Conservation (phyloP, 2,113 vertebrate genomes). For the Ovis canadensis region DNA sequence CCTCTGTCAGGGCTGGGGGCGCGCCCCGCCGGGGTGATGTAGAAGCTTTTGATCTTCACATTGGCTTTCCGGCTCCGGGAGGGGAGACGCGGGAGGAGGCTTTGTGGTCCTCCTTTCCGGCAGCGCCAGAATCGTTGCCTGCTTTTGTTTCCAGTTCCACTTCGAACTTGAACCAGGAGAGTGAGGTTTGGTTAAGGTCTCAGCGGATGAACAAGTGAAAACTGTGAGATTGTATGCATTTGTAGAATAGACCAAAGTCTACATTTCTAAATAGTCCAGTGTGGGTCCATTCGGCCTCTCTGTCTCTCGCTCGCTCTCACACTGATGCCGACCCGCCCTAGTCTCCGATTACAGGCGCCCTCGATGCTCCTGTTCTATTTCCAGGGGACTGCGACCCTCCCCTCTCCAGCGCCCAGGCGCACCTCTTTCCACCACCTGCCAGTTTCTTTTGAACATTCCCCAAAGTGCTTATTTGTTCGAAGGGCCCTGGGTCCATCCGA, state of each 20-base stretch:
- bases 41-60: slow-evolving; percentile 48
- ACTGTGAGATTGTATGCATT: not conserved
- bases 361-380: not conserved
- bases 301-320: not conserved
- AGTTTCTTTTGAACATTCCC: not conserved
- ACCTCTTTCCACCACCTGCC: not conserved
- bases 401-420: not conserved
- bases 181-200: not conserved
- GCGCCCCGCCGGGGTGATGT: not conserved
- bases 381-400: not conserved
- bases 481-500: not conserved
- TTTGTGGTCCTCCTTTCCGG: slow-evolving; percentile 11
- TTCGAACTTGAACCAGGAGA: slow-evolving; percentile 51
- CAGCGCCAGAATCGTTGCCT: not conserved
- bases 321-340: not conserved
- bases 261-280: not conserved
- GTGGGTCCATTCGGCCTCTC: not conserved
- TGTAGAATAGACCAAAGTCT: not conserved
- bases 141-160: slow-evolving; percentile 52
- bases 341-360: not conserved
- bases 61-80: not conserved
- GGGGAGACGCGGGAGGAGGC: not conserved
- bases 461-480: not conserved
- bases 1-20: not conserved
- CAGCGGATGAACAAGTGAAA: not conserved